phyloP scores from a whole-genome alignment of 2,797 vertebrate species.

The Clarias fuscus region DNA sequence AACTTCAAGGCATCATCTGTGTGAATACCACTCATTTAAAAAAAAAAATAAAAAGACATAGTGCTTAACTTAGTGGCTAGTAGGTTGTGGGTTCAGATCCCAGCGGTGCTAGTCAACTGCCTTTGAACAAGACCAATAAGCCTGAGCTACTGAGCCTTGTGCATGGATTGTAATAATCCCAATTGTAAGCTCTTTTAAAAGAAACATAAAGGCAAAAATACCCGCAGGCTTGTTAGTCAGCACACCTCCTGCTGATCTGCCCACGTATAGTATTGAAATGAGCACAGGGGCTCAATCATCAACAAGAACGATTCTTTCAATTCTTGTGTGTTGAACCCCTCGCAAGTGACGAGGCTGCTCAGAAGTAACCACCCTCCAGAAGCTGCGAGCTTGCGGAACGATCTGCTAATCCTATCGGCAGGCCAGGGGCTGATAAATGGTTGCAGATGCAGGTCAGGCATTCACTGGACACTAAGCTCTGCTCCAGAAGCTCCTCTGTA shows the following conservation, averaged over 20 bases:
- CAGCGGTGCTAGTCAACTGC: neutral
- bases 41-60: no score
- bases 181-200: neutral
- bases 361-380: slow-evolving; percentile 25
- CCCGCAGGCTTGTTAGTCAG: neutral
- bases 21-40: neutral
- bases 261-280: neutral
- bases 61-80: neutral
- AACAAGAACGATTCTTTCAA: slow-evolving; percentile 12
- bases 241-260: neutral
- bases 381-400: slow-evolving; percentile 16
- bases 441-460: neutral
- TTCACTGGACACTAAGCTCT: slow-evolving; percentile 33
- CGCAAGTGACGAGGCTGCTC: slow-evolving; percentile 14
- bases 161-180: neutral
- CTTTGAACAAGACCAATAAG: neutral
- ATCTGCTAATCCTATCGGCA: slow-evolving; percentile 39
- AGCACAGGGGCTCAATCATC: neutral
- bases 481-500: slow-evolving; percentile 20
- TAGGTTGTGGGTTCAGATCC: neutral
- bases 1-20: neutral
- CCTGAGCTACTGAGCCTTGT: neutral
- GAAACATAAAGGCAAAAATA: neutral
- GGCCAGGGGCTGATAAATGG: slow-evolving; percentile 46
- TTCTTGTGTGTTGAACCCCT: neutral